Evolutionary conservation across 1,140 invertebrate genomes (phyloP).

Genomic region (Sitophilus oryzae): DNA sequence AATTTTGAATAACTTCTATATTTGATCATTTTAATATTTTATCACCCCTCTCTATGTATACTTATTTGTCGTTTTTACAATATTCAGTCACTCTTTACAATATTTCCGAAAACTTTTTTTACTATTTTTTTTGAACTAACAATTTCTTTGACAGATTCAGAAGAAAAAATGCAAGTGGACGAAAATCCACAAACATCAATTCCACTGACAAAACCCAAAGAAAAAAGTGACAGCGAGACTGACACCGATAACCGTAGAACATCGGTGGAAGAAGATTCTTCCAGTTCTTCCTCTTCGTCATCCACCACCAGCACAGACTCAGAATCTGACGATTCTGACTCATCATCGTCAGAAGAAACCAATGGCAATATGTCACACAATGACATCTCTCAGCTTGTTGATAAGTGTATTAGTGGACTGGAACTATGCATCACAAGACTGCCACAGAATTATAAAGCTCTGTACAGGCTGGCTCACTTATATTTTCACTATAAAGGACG

Average conservation of each 20-base stretch:
- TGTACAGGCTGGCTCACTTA: constrained; percentile 80
- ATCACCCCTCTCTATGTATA: too few relatives aligned
- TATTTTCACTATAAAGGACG: constrained; percentile 68
- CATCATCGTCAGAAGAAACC: constrained; percentile 31
- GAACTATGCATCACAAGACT: constrained; percentile 80
- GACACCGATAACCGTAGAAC: constrained; percentile 29
- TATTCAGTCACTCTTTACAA: too few relatives aligned
- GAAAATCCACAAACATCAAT: background rate
- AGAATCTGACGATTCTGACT: constrained; percentile 36
- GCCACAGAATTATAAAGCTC: constrained; percentile 87
- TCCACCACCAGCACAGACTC: constrained; percentile 35
- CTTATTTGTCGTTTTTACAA: too few relatives aligned
- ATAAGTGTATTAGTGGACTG: constrained; percentile 49
- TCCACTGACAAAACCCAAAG: constrained; percentile 1
- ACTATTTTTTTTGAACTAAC: too few relatives aligned
- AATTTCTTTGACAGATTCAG: background rate
- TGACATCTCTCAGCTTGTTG: constrained; percentile 37
- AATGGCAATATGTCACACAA: constrained; percentile 35
- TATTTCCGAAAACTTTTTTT: too few relatives aligned
- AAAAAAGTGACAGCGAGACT: constrained; percentile 23
- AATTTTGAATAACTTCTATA: too few relatives aligned
- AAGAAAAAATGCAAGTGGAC: constrained; percentile 7
- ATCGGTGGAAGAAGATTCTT: constrained; percentile 28
- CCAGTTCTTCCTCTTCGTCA: constrained; percentile 22
- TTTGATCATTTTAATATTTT: too few relatives aligned